Evolutionary conservation across 2,888 invertebrate species (phyloP).

Genomic region (Gerris lacustris): DNA sequence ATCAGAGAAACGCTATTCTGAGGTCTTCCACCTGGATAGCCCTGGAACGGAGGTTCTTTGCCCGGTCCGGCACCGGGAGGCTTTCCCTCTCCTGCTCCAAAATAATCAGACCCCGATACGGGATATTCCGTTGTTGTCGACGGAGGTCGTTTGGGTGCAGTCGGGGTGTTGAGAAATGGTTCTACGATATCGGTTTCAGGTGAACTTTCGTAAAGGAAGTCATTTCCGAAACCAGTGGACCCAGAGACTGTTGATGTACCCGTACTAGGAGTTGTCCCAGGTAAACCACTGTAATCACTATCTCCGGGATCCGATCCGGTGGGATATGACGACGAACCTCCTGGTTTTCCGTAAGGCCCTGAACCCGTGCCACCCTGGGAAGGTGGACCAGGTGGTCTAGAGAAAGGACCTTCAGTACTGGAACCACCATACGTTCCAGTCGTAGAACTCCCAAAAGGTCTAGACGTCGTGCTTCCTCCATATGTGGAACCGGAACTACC

Average conservation of each 20-base stretch:
- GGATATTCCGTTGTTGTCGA: slow-evolving; percentile 24
- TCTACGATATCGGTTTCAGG: slow-evolving; percentile 7
- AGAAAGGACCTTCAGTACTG: neutral
- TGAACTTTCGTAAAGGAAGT: neutral
- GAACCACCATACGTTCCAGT: neutral
- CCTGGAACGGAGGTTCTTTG: slow-evolving; percentile 16
- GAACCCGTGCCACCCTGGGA: slow-evolving; percentile 12
- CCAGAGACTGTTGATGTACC: neutral
- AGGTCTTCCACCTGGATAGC: slow-evolving; percentile 22
- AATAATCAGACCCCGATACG: slow-evolving; percentile 23
- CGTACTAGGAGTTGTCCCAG: neutral
- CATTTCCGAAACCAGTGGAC: neutral
- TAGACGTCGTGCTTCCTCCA: neutral
- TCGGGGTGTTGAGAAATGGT: slow-evolving; percentile 22
- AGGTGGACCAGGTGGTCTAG: slow-evolving; percentile 3
- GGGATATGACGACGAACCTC: neutral
- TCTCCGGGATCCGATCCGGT: neutral
- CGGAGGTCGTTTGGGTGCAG: slow-evolving; percentile 18
- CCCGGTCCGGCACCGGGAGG: slow-evolving; percentile 2
- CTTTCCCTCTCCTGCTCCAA: slow-evolving; percentile 29
- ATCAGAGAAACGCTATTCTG: slow-evolving; percentile 17
- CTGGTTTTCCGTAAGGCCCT: slow-evolving; percentile 13
- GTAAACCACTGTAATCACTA: neutral
- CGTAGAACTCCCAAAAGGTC: neutral
- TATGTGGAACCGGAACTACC: neutral